Evolutionary conservation across 2,113 vertebrate genomes (phyloP).

Genomic region (Neotragus moschatus): DNA sequence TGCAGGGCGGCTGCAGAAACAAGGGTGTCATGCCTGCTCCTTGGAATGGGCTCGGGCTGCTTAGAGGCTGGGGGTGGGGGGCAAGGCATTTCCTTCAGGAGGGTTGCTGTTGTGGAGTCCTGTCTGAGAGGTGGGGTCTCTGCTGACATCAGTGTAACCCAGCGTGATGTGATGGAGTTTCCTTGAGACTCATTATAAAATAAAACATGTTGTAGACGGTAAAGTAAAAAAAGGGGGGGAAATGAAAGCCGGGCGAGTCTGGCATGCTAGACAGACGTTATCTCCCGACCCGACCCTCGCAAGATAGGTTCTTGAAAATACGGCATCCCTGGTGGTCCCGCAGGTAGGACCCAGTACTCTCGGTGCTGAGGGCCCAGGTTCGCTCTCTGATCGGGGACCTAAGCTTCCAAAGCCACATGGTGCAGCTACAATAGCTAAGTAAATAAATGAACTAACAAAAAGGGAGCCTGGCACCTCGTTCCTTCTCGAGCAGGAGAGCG

Average conservation of each 20-base stretch:
- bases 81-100: background rate
- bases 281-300: accelerated
- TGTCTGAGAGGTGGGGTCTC: background rate
- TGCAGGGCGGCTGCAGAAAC: background rate
- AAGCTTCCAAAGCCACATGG: background rate
- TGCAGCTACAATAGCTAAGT: background rate
- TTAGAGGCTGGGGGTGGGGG: accelerated
- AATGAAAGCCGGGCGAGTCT: background rate
- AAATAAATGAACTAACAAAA: background rate
- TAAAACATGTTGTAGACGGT: background rate
- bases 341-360: background rate
- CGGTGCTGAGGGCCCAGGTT: background rate
- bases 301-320: background rate
- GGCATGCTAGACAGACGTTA: background rate
- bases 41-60: accelerated
- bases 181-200: background rate
- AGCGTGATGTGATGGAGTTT: background rate
- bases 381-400: background rate
- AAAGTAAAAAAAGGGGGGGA: background rate
- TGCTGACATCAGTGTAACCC: background rate
- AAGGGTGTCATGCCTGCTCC: accelerated
- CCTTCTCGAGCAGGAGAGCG: too few species aligned
- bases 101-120: background rate
- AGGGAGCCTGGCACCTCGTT: background rate
- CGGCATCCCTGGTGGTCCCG: accelerated